phyloP scores from a whole-genome alignment of 2,797 vertebrate species.

The Sebastes hubbsi region DNA sequence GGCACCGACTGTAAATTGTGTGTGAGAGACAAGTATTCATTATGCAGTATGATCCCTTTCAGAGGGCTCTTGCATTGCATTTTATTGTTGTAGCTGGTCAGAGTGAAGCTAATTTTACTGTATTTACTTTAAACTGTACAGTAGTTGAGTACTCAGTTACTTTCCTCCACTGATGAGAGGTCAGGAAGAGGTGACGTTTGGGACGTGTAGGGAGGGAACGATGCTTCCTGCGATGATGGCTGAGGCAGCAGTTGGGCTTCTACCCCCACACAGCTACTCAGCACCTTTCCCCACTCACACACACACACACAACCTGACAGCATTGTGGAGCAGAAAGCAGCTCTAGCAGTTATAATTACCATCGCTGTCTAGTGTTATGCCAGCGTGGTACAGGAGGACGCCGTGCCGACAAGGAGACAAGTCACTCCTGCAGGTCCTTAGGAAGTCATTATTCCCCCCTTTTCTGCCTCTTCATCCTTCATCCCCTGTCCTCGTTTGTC shows the following conservation, averaged over 20 bases:
- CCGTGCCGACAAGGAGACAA: slow-evolving; percentile 18
- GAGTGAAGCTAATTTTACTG: neutral
- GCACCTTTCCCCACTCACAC: slow-evolving; percentile 28
- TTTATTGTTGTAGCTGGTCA: neutral
- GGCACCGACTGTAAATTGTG: neutral
- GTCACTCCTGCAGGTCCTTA: slow-evolving; percentile 45
- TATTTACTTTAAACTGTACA: neutral
- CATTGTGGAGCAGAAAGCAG: slow-evolving; percentile 23
- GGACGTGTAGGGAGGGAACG: neutral
- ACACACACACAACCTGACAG: slow-evolving; percentile 42
- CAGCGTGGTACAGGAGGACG: slow-evolving; percentile 25
- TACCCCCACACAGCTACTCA: slow-evolving; percentile 43
- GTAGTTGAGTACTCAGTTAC: neutral
- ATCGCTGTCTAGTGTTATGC: slow-evolving; percentile 41
- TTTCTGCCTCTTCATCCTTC: slow-evolving; percentile 4
- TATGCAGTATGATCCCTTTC: neutral
- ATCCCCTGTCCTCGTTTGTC: neutral
- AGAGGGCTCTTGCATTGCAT: neutral
- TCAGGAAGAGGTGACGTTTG: slow-evolving; percentile 30
- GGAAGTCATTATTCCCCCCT: slow-evolving; percentile 39
- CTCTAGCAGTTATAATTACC: slow-evolving; percentile 57
- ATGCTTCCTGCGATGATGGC: slow-evolving; percentile 21
- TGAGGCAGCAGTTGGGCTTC: slow-evolving; percentile 55
- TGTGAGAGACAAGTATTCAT: neutral
- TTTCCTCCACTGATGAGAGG: slow-evolving; percentile 12